A percentile compares a stretch with the other conserved stretches of the same genome.
These are phyloP conservation scores for Rhopilema esculentum DNA, from an alignment of 30 jellyfish, hydroid and myxozoan species.

Conservation along the genomic window DNA sequence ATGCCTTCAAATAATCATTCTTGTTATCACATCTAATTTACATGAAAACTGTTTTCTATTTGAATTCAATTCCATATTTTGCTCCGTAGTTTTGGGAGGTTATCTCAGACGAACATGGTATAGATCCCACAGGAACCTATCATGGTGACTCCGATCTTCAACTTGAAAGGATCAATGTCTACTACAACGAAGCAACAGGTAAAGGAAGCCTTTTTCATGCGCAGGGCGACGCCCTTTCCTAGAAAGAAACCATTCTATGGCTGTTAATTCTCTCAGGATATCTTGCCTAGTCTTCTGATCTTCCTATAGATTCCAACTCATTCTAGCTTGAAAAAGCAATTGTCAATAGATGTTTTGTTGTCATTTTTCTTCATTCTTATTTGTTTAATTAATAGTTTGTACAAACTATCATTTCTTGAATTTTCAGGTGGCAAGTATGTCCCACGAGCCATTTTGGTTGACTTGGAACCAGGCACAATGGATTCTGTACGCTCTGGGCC, in stretches of 20 bases:
- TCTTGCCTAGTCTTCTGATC: too few species aligned
- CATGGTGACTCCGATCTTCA: conserved; percentile 90
- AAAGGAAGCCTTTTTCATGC: too few species aligned
- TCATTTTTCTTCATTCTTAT: background rate
- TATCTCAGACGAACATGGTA: conserved; percentile 84
- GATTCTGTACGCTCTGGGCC: conserved; percentile 88
- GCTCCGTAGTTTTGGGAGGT: conserved; percentile 83
- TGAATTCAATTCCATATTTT: too few species aligned
- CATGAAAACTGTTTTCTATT: too few species aligned
- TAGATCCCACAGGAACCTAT: conserved; percentile 89
- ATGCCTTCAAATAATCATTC: too few species aligned
- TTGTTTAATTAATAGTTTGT: background rate
- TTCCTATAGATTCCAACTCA: too few species aligned
- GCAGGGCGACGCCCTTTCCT: too few species aligned
- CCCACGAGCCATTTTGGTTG: conserved; percentile 90
- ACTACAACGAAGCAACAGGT: conserved; percentile 88
- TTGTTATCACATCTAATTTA: too few species aligned
- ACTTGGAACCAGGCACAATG: conserved; percentile 91
- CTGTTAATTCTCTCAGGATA: too few species aligned
- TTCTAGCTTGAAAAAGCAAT: too few species aligned
- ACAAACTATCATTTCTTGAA: background rate
- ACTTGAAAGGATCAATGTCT: conserved; percentile 84
- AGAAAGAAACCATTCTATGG: too few species aligned
- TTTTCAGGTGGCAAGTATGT: conserved; percentile 84
- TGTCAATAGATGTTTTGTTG: too few species aligned